These are phyloP conservation scores for Rhopalosiphum padi DNA, from an alignment of 1,140 invertebrate genomes.

Conservation along the genomic window DNA sequence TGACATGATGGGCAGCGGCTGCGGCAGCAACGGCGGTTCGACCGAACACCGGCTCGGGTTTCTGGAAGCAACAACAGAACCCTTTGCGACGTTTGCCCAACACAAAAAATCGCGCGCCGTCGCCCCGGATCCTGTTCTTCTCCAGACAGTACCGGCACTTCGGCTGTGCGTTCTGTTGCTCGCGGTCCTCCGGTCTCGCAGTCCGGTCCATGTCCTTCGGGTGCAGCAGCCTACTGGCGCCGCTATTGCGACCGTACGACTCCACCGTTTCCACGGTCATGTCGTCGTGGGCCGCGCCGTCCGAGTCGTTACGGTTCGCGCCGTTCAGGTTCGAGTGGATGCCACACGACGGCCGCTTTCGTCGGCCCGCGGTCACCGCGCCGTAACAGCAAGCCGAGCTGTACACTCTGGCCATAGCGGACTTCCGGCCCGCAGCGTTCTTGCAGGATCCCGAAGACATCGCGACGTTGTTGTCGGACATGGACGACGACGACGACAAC, in stretches of 20 bases:
- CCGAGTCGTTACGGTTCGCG: neutral
- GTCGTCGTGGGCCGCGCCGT: neutral
- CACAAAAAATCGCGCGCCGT: neutral
- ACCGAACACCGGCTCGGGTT: conserved; percentile 58
- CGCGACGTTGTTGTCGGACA: neutral
- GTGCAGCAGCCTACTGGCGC: neutral
- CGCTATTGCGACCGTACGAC: neutral
- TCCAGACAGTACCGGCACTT: conserved; percentile 55
- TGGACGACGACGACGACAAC: conserved; percentile 57
- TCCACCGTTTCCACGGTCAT: conserved; percentile 19
- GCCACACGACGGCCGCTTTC: conserved; percentile 41
- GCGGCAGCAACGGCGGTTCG: neutral
- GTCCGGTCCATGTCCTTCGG: neutral
- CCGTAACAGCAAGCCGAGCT: conserved; percentile 21
- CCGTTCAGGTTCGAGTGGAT: conserved; percentile 39
- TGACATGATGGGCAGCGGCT: conserved; percentile 27
- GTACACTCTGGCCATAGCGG: conserved; percentile 57
- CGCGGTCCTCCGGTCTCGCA: conserved; percentile 13
- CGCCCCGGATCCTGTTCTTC: conserved; percentile 29
- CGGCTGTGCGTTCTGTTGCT: neutral
- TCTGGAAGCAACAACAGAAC: conserved; percentile 53
- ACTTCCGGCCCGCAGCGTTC: neutral
- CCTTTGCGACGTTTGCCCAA: conserved; percentile 39
- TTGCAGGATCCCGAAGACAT: neutral
- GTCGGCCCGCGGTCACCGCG: neutral